These are phyloP conservation scores for Lepidurus couesii DNA, from an alignment of 1,140 invertebrate genomes.

Conservation along the genomic window DNA sequence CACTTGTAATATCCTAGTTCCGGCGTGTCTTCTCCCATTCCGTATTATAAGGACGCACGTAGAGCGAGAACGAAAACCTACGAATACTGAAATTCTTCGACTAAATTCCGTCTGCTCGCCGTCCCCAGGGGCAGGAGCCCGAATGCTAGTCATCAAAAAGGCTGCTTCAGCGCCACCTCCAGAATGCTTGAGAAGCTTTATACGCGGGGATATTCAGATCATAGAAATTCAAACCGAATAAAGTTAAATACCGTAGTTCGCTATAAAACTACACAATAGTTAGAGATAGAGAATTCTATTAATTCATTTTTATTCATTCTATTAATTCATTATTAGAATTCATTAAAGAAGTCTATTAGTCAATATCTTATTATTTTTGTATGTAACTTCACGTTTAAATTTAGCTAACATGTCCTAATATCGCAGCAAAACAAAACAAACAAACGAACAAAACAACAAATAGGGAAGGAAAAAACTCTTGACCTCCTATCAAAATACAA, in stretches of 20 bases:
- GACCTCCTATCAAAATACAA: not conserved
- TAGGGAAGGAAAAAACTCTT: not conserved
- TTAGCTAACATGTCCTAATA: not conserved
- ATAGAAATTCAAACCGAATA: no score
- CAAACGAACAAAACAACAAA: not conserved
- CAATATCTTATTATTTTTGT: not conserved
- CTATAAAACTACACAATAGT: no score
- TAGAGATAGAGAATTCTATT: no score
- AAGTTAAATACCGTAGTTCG: no score
- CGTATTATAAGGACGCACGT: not conserved
- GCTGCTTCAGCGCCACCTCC: no score
- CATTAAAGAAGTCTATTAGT: no score
- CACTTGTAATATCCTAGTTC: slow-evolving; percentile 14
- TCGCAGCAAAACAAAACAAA: not conserved
- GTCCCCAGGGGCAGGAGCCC: not conserved
- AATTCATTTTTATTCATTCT: no score
- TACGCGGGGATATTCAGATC: no score
- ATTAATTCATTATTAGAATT: no score
- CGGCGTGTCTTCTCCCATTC: slow-evolving; percentile 13
- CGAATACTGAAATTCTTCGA: not conserved
- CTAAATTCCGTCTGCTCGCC: not conserved
- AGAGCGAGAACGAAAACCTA: not conserved
- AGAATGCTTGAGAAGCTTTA: no score
- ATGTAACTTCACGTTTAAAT: not conserved
- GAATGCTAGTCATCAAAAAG: no score